Evolutionary conservation across 2,888 invertebrate genomes (phyloP).

Genomic region (Diplolepis rosae): DNA sequence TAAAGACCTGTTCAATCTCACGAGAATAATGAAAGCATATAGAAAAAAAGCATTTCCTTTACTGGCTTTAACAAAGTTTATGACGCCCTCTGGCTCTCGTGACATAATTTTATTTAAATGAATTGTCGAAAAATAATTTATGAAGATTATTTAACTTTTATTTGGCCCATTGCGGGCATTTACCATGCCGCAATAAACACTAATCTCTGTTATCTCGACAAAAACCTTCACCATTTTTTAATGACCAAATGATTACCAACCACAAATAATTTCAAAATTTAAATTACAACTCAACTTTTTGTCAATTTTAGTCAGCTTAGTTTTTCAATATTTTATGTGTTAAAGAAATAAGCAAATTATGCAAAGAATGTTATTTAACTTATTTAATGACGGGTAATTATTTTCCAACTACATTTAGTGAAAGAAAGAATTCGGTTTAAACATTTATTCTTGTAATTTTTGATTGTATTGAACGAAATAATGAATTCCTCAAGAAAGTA

Average conservation of each 20-base stretch:
- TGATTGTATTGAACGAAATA: background rate
- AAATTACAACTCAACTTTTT: slow-evolving; percentile 15
- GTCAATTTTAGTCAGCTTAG: background rate
- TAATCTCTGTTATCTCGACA: slow-evolving; percentile 6
- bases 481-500: no score
- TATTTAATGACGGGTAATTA: background rate
- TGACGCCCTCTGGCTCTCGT: background rate
- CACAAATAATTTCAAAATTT: slow-evolving; percentile 13
- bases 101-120: slow-evolving; percentile 19
- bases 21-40: background rate
- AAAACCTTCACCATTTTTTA: slow-evolving; percentile 26
- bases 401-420: background rate
- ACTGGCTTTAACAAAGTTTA: slow-evolving; percentile 5
- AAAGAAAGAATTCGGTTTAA: no score
- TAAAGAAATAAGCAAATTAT: background rate
- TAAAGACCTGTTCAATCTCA: background rate
- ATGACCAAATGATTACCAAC: slow-evolving; percentile 24
- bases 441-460: no score
- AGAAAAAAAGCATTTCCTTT: background rate
- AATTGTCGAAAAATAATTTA: slow-evolving; percentile 18
- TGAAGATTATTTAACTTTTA: slow-evolving; percentile 8
- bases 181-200: slow-evolving; percentile 20
- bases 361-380: slow-evolving; percentile 27
- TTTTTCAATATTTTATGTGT: slow-evolving; percentile 9
- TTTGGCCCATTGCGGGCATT: slow-evolving; percentile 12